These are phyloP conservation scores for Limulus polyphemus DNA, from an alignment of 2,888 invertebrate species.

Conservation along the genomic window DNA sequence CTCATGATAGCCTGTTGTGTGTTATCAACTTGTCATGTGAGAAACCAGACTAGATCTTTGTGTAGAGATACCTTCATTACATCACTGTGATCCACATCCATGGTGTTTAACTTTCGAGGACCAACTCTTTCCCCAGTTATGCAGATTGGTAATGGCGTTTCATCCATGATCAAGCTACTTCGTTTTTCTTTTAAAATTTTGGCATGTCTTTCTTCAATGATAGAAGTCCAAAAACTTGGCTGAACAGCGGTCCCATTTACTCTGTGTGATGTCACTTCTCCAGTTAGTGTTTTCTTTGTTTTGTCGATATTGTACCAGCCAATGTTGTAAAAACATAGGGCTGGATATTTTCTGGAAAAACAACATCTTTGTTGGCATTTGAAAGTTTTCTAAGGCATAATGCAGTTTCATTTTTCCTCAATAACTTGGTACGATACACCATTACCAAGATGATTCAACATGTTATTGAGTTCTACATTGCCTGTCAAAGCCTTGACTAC, in stretches of 20 bases:
- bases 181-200: neutral
- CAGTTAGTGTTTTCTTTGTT: conserved; percentile 23
- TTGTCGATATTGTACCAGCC: conserved; percentile 27
- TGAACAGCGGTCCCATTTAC: conserved; percentile 27
- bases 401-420: conserved; percentile 1
- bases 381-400: neutral
- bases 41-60: neutral
- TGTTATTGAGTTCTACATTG: neutral
- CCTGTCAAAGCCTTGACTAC: neutral
- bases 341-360: conserved; percentile 13
- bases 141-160: neutral
- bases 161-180: neutral
- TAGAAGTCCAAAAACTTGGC: conserved; percentile 10
- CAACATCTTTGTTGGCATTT: neutral
- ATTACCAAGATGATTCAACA: neutral
- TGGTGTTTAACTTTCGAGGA: neutral
- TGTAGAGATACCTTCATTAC: neutral
- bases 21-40: conserved; percentile 1
- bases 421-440: neutral
- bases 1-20: conserved; percentile 15
- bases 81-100: neutral
- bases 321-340: conserved; percentile 17
- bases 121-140: neutral
- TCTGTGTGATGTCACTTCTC: conserved; percentile 24
- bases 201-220: conserved; percentile 4